These are phyloP conservation scores for Reticulitermes speratus DNA, from an alignment of 1,140 invertebrate species.

Conservation along the genomic window DNA sequence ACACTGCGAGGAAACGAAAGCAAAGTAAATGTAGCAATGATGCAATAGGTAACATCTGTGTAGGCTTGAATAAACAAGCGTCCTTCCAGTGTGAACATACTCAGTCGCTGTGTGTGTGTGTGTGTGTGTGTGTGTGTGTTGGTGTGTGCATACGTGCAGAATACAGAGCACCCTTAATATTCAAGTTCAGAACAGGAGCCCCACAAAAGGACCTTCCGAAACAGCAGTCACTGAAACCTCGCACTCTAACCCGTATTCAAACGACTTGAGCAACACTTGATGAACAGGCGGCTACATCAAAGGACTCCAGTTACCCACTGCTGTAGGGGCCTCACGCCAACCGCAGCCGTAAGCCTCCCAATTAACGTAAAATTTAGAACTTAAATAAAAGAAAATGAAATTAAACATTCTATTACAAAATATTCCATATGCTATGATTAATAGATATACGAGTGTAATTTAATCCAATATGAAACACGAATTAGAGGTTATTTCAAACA, in stretches of 20 bases:
- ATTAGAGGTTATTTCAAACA: background rate
- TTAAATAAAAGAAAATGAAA: slow-evolving; percentile 2
- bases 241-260: background rate
- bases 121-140: too few relatives aligned
- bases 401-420: slow-evolving; percentile 4
- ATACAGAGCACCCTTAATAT: background rate
- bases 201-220: background rate
- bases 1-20: too few relatives aligned
- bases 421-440: background rate
- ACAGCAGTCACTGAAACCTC: background rate
- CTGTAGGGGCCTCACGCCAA: background rate
- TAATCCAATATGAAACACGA: background rate
- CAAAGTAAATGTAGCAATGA: too few relatives aligned
- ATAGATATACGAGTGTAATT: background rate
- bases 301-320: background rate
- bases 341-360: background rate
- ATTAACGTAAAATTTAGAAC: slow-evolving; percentile 18
- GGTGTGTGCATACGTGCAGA: too few relatives aligned
- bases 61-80: too few relatives aligned
- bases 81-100: too few relatives aligned
- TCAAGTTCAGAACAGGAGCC: background rate
- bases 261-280: background rate
- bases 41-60: too few relatives aligned
- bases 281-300: background rate
- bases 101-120: too few relatives aligned